Base-by-base conservation (phyloP, 2,888 invertebrate genomes). In the Patella pellucida region DNA sequence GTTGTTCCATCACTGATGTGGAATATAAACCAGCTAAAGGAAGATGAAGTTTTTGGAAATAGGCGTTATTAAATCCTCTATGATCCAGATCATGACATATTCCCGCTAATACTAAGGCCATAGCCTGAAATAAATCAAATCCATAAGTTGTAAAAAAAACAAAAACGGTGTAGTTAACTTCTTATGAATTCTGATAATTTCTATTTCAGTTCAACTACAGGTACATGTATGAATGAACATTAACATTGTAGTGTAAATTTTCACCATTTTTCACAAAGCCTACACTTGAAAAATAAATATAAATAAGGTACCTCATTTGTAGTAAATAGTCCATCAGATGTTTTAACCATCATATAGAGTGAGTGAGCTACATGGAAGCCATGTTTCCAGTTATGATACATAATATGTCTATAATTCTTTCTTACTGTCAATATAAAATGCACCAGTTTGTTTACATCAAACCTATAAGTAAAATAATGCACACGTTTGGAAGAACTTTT, bases 21-120 rank as follows among this genome's bases (percentile, higher is more conserved):
- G 83, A 79, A 77, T 88, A 88, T 23, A 88, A 79, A 11, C 79
- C 82, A 31, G 86, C 85, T 68, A 88, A 79, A 1, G 88, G 86
- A 52, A 81, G 83, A 27, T 85, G 76, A 52, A 83, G 68, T 76
- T 86, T 85, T 72, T 80, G 76, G 71, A 87, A 82, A 79, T 84
- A 88, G 7, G 85, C 81, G 70, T 88, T 88, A 82, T 82, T 87
- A 78, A 82, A 86, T 19, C 88, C 88, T 2, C 88, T 78, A 76
- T 88, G 88, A 72, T 88, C 88, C n/a, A 88, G 71, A 71, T 88
- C 88, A 72, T 88, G 88, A 73, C 85, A 85, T 14, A 88, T 81
- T 5, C 82, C 81, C 16, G 80, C 84, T 16, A 87, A 79, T n/a
- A 88, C 50, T 54, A 87, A 68, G 2, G 83, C 84, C 79, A 84